Evolutionary conservation across 2,888 invertebrate genomes (phyloP), one percentile per base, ranked within the genome.

Genomic region (Stramonita haemastoma): DNA sequence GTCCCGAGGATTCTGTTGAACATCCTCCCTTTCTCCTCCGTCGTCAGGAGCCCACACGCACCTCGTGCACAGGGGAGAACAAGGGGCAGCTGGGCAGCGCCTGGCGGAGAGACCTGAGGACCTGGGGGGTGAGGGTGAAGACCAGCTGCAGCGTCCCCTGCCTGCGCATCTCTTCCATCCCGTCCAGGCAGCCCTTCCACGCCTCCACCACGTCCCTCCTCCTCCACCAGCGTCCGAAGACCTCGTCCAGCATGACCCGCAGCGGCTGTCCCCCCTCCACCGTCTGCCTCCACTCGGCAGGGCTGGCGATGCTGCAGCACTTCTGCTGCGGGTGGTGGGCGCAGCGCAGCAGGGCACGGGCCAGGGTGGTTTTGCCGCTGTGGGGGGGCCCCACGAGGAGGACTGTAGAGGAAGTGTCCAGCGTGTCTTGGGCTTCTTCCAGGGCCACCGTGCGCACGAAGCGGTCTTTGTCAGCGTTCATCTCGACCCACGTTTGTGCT

Each of bases 361-460:
- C 84, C 29, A 84, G 57, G 15, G 84, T 84, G 84, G 29, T 56
- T 26, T 84, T 84, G 84, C 84, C 57, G 57, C 56, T 11, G n/a
- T n/a, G 1, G 5, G 84, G 84, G 11, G 36, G 56, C 1, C 84
- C 57, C 4, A 15, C 57, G 0, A 84, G 56, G 36, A 84, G 29
- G 29, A 84, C 84, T 15, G n/a, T 0, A 2, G 36, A 22, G 13
- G 2, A 0, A 13, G 22, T 15, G n/a, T 56, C 17, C 57, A 84
- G 57, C 8, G 26, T 1, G 84, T 56, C n/a, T n/a, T n/a, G 56
- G 57, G 84, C 84, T 22, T 84, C 84, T 15, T 56, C 84, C 84
- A 56, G n/a, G 17, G 0, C 5, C 2, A 17, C 57, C 5, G 84
- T 84, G 11, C 36, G 56, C 57, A 57, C 84, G 15, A 84, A 84